Evolutionary conservation across 2,888 invertebrate genomes (phyloP), one percentile per base, ranked within the genome.

Genomic region (Eristalis tenax): DNA sequence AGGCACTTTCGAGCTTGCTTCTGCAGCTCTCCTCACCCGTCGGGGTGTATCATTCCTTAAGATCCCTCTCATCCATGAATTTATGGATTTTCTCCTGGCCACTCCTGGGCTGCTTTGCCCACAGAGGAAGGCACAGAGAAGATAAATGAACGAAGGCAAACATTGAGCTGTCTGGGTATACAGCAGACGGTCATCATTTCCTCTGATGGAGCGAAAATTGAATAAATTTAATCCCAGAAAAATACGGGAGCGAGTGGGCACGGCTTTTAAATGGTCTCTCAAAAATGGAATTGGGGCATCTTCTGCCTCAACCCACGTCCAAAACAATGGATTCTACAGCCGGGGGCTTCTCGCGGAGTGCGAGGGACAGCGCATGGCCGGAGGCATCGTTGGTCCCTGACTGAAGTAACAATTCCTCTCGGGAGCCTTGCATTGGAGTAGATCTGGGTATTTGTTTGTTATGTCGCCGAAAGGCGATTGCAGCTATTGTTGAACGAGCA

Each of bases 161-260:
- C 22, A 35, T 57, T 57, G 18, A 26, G 40, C 61, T 43, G 71
- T 71, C 71, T 71, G 28, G 40, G 61, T 40, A 61, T 43, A 71
- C 28, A n/a, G 18, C 61, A 43, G 15, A 18, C 40, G 40, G 61
- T 28, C 57, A 69, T 50, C 50, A 50, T 50, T 50, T 50, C 18
- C 50, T 18, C 50, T 50, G 50, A 50, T 50, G 50, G n/a, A 50
- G 50, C 50, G 50, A 50, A 50, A 50, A 50, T 50, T 50, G 6
- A 50, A 50, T 18, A 50, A 18, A 50, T 50, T 50, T 71, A 61
- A 71, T 71, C 40, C 26, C 40, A 11, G 18, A 28, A 71, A 40
- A 61, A 57, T 70, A 23, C 57, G 35, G 11, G 1, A 11, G 11
- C 35, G 11, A 38, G 11, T 50, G n/a, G 50, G 5, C 3, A 6